These are phyloP conservation scores for Nycticebus coucang DNA, from an alignment of 2,113 vertebrate species.

Conservation along the genomic window DNA sequence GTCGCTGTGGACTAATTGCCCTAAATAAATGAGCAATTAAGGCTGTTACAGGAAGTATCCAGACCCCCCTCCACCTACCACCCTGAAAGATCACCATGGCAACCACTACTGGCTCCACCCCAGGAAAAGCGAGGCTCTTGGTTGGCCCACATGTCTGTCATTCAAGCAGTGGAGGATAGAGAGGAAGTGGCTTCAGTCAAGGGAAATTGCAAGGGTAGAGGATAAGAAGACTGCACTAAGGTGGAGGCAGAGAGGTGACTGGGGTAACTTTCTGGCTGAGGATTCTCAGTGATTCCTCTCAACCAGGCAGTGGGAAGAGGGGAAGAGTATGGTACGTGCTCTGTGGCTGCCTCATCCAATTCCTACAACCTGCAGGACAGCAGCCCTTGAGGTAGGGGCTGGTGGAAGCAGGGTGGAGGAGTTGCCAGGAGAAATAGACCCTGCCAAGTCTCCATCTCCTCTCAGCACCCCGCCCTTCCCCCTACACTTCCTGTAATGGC, in stretches of 20 bases:
- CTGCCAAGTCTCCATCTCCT: slow-evolving; percentile 70
- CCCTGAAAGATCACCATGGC: slow-evolving; percentile 69
- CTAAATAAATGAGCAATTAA: slow-evolving; percentile 86
- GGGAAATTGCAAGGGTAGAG: neutral
- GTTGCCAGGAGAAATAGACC: slow-evolving; percentile 34
- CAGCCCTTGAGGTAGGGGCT: neutral
- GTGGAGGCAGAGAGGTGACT: neutral
- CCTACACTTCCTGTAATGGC: slow-evolving; percentile 66
- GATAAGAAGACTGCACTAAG: neutral
- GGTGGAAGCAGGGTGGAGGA: neutral
- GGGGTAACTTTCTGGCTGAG: slow-evolving; percentile 8
- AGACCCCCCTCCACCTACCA: slow-evolving; percentile 62
- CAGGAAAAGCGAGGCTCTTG: slow-evolving; percentile 40
- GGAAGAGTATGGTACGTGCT: neutral
- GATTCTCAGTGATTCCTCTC: neutral
- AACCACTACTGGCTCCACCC: slow-evolving; percentile 47
- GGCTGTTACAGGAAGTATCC: slow-evolving; percentile 74
- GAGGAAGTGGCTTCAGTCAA: slow-evolving; percentile 1
- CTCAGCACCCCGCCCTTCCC: slow-evolving; percentile 61
- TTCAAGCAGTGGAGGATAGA: slow-evolving; percentile 1
- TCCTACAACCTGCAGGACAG: neutral
- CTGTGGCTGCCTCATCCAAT: neutral
- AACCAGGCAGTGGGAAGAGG: neutral
- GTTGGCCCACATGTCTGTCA: slow-evolving; percentile 64
- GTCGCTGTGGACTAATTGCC: slow-evolving; percentile 83